A percentile compares a stretch with the other conserved stretches of the same genome.
Evolutionary conservation across 2,797 vertebrate species (phyloP).

Genomic region (Morelia viridis): DNA sequence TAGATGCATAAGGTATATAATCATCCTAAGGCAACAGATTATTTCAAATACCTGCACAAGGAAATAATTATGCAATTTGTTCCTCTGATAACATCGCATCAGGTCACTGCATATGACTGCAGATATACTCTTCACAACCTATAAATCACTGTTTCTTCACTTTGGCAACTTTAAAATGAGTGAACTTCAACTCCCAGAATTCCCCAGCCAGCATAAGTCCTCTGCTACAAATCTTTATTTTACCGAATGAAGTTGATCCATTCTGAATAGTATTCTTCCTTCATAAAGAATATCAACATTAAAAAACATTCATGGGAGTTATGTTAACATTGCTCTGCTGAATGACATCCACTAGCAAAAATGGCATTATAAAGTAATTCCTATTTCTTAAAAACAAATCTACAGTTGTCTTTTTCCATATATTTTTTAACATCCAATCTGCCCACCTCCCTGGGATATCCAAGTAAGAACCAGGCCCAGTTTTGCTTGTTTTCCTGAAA

Average conservation of each 20-base stretch:
- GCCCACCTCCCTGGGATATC: not conserved
- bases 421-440: not conserved
- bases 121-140: not conserved
- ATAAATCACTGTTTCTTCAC: not conserved
- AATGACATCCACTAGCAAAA: not conserved
- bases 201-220: no score
- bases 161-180: not conserved
- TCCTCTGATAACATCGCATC: not conserved
- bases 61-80: not conserved
- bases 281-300: not conserved
- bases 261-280: conserved; percentile 1
- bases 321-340: not conserved
- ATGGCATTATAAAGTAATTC: conserved; percentile 18
- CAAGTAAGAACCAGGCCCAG: not conserved
- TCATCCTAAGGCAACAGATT: not conserved
- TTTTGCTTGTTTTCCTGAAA: not conserved
- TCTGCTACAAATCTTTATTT: not conserved
- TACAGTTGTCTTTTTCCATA: not conserved
- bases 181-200: no score
- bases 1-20: not conserved
- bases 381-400: not conserved
- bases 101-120: not conserved
- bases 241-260: not conserved
- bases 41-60: not conserved
- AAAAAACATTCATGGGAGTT: not conserved